Evolutionary conservation across 1,140 invertebrate genomes (phyloP), one percentile per base, ranked within the genome.

Genomic region (Apolygus lucorum): DNA sequence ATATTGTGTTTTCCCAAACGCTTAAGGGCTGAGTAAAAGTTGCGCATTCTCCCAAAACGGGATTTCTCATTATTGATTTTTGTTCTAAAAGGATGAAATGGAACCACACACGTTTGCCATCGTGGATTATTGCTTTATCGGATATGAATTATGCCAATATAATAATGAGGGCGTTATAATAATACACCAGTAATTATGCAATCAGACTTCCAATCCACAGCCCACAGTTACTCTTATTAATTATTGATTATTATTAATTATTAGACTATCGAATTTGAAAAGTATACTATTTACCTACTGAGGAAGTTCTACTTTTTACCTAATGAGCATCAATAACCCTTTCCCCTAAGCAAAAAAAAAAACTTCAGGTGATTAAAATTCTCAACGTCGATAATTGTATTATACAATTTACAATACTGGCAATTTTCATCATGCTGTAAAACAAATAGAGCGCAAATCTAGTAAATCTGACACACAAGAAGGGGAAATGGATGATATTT

Each of bases 101-200:
- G 4, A 42, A 42, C 34, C 34, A 42, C 17, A 42, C 17, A 42
- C 34, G 4, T 42, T 42, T 17, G 4, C 34, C 34, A 42, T 63
- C 25, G 59, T 63, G 59, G 11, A 21, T 26, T 26, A 63, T 63
- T 63, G 25, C n/a, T 63, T 63, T 63, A 63, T 63, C 21, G 21
- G 21, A 22, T 63, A 63, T 63, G 21, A 63, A 21, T 21, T 21
- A 4, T 63, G 4, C 4, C 59, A 21, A 21, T 8, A 63, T 63
- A 22, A 8, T 26, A 26, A 63, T 63, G 59, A 4, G 59, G n/a
- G n/a, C n/a, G 49, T 52, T n/a, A 52, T 13, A 26, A 26, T 63
- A 42, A 42, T 42, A 42, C 34, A 42, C 4, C 17, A 17, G 34
- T 42, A 42, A 42, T 42, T 42, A 42, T 8, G 34, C 17, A 4